These are phyloP conservation scores for Danionella dracula DNA, from an alignment of 2,797 vertebrate genomes.

Conservation along the genomic window DNA sequence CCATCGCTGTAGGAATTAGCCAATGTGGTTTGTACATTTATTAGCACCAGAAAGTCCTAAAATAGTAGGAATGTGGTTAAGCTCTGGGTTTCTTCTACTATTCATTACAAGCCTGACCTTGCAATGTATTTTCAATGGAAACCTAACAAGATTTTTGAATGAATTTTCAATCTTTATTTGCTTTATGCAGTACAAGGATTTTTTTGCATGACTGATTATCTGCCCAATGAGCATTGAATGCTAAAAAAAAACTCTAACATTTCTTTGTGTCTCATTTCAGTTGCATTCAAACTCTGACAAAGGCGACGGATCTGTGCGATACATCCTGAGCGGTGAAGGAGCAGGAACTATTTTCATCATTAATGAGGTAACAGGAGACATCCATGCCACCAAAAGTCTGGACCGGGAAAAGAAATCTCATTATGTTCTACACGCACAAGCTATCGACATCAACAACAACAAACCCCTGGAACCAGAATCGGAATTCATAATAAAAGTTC, in stretches of 20 bases:
- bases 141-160: too few relatives aligned
- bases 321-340: constrained; percentile 95
- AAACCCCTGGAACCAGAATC: constrained; percentile 95
- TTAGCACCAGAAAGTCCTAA: constrained; percentile 19
- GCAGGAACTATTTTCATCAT: constrained; percentile 96
- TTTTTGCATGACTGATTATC: not conserved
- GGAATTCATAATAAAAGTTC: constrained; percentile 99
- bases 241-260: not conserved
- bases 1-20: constrained; percentile 50
- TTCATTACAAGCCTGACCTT: not conserved
- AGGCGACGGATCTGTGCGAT: constrained; percentile 95
- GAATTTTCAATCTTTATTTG: too few relatives aligned
- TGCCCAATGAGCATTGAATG: constrained; percentile 2
- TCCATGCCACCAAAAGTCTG: constrained; percentile 94
- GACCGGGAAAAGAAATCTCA: constrained; percentile 94
- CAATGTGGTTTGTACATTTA: constrained; percentile 25
- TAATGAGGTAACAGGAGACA: constrained; percentile 94
- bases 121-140: not conserved
- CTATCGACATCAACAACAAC: constrained; percentile 88
- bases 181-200: too few relatives aligned
- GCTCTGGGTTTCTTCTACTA: too few relatives aligned
- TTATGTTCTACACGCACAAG: constrained; percentile 94
- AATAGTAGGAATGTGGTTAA: too few relatives aligned
- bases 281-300: constrained; percentile 99
- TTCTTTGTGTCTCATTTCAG: constrained; percentile 59